A percentile compares a stretch with the other conserved stretches of the same genome.
Conservation (phyloP, 2,113 vertebrate genomes). For the Lagopus muta region DNA sequence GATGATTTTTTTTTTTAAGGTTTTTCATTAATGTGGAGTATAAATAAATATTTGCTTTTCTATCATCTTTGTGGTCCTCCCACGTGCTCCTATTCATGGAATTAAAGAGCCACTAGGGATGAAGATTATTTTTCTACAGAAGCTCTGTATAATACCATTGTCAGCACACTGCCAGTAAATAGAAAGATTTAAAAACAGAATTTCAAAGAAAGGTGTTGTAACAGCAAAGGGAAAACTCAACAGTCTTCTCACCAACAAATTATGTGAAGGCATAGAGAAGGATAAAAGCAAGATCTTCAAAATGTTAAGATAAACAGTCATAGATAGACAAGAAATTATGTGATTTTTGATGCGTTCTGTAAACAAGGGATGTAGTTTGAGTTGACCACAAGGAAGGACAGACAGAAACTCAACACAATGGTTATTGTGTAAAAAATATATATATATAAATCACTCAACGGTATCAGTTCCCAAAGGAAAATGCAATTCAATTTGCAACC, state of each 20-base stretch:
- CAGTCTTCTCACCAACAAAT: not conserved
- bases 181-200: not conserved
- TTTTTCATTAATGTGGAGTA: not conserved
- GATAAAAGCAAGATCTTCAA: not conserved
- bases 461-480: not conserved
- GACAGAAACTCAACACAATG: not conserved
- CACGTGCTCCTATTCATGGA: not conserved
- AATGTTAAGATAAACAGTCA: not conserved
- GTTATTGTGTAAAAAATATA: not conserved
- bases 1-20: not conserved
- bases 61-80: not conserved
- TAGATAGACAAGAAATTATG: not conserved
- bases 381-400: not conserved
- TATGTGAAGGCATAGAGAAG: fast-evolving
- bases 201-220: not conserved
- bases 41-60: not conserved
- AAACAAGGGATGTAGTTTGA: not conserved
- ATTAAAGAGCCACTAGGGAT: not conserved
- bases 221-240: not conserved
- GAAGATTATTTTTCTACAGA: not conserved
- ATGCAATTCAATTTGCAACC: constrained; percentile 26
- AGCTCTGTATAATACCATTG: not conserved
- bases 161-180: fast-evolving
- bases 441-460: not conserved
- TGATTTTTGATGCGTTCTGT: not conserved